phyloP scores from a whole-genome alignment of 2,797 vertebrate genomes.

The Clarias laeviceps region DNA sequence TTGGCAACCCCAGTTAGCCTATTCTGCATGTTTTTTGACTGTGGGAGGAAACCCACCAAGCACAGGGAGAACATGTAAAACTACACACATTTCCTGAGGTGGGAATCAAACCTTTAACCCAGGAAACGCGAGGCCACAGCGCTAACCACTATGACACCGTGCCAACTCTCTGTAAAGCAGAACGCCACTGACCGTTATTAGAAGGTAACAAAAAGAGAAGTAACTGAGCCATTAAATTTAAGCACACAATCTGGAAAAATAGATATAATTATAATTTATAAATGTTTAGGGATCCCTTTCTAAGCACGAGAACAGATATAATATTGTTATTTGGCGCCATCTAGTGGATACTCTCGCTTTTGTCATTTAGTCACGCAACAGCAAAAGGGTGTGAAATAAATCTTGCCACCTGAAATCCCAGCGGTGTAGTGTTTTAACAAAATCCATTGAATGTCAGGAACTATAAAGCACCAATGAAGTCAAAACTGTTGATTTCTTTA shows the following conservation, averaged over 20 bases:
- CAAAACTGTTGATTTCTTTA: too few relatives aligned
- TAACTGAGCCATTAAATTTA: not conserved
- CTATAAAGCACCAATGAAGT: not conserved
- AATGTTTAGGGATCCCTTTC: not conserved
- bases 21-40: too few relatives aligned
- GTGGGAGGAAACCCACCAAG: too few relatives aligned
- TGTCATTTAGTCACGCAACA: not conserved
- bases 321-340: not conserved
- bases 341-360: not conserved
- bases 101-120: too few relatives aligned
- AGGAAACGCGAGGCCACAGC: too few relatives aligned
- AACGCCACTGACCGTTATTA: too few relatives aligned
- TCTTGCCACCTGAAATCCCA: not conserved
- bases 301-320: not conserved
- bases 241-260: not conserved
- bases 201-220: not conserved
- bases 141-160: too few relatives aligned
- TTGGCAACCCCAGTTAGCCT: too few relatives aligned
- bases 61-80: too few relatives aligned
- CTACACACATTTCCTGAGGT: too few relatives aligned
- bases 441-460: not conserved
- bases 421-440: not conserved
- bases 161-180: too few relatives aligned
- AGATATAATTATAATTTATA: not conserved
- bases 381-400: not conserved